These are phyloP conservation scores for Sinelater perroti DNA, from an alignment of 2,888 invertebrate genomes.

Conservation along the genomic window DNA sequence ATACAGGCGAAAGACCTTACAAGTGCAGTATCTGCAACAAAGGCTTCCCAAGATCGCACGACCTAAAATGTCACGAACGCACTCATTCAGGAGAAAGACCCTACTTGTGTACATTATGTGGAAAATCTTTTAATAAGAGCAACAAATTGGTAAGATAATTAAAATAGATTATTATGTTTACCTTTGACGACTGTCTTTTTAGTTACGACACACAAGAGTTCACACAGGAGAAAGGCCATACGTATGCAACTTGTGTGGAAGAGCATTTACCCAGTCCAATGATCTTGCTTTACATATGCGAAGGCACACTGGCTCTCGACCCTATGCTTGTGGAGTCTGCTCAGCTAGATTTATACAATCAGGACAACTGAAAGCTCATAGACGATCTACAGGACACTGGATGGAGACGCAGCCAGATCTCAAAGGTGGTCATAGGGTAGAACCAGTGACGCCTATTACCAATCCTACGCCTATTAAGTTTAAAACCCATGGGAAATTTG, in stretches of 20 bases:
- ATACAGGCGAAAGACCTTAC: constrained; percentile 60
- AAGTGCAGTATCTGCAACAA: constrained; percentile 60
- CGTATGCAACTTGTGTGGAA: constrained; percentile 59
- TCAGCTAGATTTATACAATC: constrained; percentile 74
- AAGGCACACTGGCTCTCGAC: constrained; percentile 74
- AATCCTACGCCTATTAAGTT: constrained; percentile 59
- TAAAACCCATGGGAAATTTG: constrained; percentile 54
- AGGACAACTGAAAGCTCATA: constrained; percentile 69
- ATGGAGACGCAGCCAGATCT: constrained; percentile 60
- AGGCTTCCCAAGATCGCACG: constrained; percentile 61
- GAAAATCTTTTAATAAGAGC: constrained; percentile 61
- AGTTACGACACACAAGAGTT: constrained; percentile 60
- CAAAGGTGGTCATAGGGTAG: constrained; percentile 60
- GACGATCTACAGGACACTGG: constrained; percentile 69
- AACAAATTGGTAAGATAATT: constrained; percentile 58
- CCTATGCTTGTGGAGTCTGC: constrained; percentile 73
- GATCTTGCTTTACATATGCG: constrained; percentile 75
- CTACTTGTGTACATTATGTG: constrained; percentile 59
- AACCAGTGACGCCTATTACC: constrained; percentile 56
- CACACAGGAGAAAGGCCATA: constrained; percentile 62
- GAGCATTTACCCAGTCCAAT: constrained; percentile 74
- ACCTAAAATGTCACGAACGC: constrained; percentile 61
- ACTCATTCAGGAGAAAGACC: constrained; percentile 62
- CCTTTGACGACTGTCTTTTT: too few relatives aligned
- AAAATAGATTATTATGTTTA: too few relatives aligned